A percentile compares a stretch with the other conserved stretches of the same genome.
Conservation (phyloP, 2,113 vertebrate genomes). For the Plectropomus leopardus region DNA sequence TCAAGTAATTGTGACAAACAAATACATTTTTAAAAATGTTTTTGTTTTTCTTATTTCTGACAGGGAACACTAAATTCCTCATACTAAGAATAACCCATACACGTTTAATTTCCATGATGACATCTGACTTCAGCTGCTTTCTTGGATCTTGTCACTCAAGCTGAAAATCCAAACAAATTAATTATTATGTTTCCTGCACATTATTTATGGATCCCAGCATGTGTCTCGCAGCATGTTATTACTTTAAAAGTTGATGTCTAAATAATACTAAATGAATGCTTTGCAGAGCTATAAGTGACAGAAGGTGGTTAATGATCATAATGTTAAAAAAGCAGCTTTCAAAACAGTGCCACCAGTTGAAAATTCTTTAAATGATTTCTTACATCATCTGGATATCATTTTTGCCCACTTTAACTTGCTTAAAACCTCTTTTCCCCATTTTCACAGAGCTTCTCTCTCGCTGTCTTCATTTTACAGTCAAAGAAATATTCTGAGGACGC, state of each 20-base stretch:
- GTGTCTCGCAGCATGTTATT: conserved; percentile 26
- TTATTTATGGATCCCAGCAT: neutral
- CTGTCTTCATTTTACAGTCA: conserved; percentile 10
- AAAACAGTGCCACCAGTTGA: conserved; percentile 2
- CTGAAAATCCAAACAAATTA: conserved; percentile 21
- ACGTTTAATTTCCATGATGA: neutral
- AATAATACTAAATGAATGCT: neutral
- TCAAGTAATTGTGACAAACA: too few species aligned
- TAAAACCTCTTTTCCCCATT: neutral
- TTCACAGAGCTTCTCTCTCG: neutral
- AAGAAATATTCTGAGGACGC: conserved; percentile 23
- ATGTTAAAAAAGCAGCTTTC: neutral
- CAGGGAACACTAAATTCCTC: too few species aligned
- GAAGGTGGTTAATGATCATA: conserved; percentile 4
- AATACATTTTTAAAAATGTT: too few species aligned
- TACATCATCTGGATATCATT: neutral
- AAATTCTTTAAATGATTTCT: neutral
- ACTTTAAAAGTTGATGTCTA: conserved; percentile 16
- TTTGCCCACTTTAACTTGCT: neutral
- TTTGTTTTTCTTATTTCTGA: too few species aligned
- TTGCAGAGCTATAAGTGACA: neutral
- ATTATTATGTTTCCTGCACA: neutral
- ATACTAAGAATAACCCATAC: neutral
- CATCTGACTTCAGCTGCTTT: neutral
- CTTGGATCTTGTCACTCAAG: conserved; percentile 7